A percentile compares a stretch with the other conserved stretches of the same genome.
Evolutionary conservation across 2,797 vertebrate genomes (phyloP).

Genomic region (Hyperoplus immaculatus): DNA sequence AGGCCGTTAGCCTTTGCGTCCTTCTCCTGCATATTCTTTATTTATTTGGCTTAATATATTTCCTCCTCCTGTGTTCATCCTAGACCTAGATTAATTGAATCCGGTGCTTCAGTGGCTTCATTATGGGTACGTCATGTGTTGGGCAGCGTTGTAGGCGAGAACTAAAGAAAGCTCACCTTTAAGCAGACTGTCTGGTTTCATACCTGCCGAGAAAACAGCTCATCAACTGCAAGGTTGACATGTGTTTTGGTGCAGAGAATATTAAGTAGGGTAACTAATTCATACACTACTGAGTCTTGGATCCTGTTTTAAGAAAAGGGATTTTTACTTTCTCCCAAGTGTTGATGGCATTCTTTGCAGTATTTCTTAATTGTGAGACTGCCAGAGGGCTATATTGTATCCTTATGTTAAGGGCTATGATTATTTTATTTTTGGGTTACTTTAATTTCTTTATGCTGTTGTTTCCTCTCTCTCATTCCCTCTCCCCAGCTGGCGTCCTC

Average conservation of each 20-base stretch:
- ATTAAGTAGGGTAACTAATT: slow-evolving; percentile 75
- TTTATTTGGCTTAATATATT: slow-evolving; percentile 8
- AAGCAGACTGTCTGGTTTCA: slow-evolving; percentile 48
- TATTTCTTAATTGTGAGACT: slow-evolving; percentile 63
- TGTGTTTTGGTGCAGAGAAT: slow-evolving; percentile 65
- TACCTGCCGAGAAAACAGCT: slow-evolving; percentile 60
- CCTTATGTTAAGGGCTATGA: slow-evolving; percentile 75
- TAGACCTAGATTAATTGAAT: slow-evolving; percentile 41
- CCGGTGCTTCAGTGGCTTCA: slow-evolving; percentile 38
- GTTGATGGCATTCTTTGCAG: slow-evolving; percentile 67
- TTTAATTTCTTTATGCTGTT: slow-evolving; percentile 37
- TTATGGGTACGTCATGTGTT: slow-evolving; percentile 39
- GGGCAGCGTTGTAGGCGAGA: slow-evolving; percentile 28
- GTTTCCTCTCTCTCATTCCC: slow-evolving; percentile 38
- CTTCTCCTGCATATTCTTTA: slow-evolving; percentile 16
- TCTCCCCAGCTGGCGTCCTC: slow-evolving; percentile 48
- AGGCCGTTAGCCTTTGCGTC: not conserved
- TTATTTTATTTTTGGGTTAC: slow-evolving; percentile 24
- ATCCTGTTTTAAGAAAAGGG: slow-evolving; percentile 57
- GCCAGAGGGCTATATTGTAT: slow-evolving; percentile 55
- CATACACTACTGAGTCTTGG: slow-evolving; percentile 47
- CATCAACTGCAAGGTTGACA: slow-evolving; percentile 61
- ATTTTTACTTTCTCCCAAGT: slow-evolving; percentile 54
- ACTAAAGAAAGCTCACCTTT: slow-evolving; percentile 52
- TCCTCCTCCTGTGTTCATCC: slow-evolving; percentile 18